Conservation (phyloP, 2,797 vertebrate species). For the Poecilia picta region DNA sequence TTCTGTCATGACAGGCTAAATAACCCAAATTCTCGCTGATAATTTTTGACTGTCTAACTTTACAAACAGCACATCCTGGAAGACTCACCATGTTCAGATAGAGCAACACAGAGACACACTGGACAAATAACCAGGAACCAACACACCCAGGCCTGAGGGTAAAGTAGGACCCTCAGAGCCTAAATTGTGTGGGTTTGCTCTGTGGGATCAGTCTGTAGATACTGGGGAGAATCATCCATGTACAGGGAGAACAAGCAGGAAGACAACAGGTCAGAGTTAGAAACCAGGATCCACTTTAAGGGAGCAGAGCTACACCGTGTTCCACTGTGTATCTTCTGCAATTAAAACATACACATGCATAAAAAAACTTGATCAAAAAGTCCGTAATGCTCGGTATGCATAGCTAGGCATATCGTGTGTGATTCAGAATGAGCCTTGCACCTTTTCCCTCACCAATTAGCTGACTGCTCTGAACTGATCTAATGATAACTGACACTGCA, state of each 20-base stretch:
- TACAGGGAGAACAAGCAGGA: not conserved
- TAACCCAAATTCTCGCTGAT: too few species aligned
- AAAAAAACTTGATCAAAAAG: not conserved
- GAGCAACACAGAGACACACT: not conserved
- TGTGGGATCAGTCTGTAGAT: not conserved
- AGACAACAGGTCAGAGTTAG: not conserved
- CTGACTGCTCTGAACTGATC: conserved; percentile 64
- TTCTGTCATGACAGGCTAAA: too few species aligned
- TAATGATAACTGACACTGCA: conserved; percentile 64
- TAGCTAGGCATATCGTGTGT: not conserved
- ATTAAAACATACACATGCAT: not conserved
- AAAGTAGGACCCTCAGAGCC: not conserved
- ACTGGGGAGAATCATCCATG: not conserved
- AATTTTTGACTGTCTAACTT: too few species aligned
- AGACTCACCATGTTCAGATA: not conserved
- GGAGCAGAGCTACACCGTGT: not conserved
- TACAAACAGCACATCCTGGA: not conserved
- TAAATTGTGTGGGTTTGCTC: not conserved
- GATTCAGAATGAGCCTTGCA: conserved; percentile 38
- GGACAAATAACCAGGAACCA: not conserved
- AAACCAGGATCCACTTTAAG: not conserved
- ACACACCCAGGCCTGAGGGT: not conserved
- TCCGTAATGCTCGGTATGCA: not conserved
- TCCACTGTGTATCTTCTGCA: not conserved
- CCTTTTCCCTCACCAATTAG: conserved; percentile 56